These are phyloP conservation scores for Labrus mixtus DNA, from an alignment of 2,113 vertebrate species.

Conservation along the genomic window DNA sequence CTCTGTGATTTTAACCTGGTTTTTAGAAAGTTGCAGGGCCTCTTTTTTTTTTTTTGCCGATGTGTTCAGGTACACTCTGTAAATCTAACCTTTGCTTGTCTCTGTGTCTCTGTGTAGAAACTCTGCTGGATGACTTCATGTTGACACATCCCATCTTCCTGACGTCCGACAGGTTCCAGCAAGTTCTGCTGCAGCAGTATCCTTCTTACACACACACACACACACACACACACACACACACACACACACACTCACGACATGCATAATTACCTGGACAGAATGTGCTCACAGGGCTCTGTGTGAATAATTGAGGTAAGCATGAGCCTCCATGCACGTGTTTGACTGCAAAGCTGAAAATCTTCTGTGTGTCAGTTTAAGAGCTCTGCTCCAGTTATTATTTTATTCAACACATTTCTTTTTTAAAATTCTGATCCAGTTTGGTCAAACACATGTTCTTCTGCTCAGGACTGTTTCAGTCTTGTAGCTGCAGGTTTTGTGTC, in stretches of 20 bases:
- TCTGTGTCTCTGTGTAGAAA: constrained; percentile 80
- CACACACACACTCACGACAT: background rate
- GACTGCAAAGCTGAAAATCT: background rate
- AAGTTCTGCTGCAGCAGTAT: constrained; percentile 96
- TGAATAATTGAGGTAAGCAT: background rate
- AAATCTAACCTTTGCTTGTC: constrained; percentile 12
- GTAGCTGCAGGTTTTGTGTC: background rate
- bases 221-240: background rate
- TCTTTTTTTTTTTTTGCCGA: background rate
- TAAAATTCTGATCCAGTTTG: background rate
- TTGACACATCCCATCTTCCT: constrained; percentile 97
- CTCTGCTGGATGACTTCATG: constrained; percentile 94
- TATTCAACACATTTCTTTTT: background rate
- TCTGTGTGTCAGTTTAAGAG: background rate
- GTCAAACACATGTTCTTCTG: background rate
- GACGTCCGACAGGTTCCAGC: constrained; percentile 93
- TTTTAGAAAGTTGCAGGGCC: no score
- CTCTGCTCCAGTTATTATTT: background rate
- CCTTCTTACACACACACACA: constrained; percentile 75
- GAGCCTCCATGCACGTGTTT: background rate
- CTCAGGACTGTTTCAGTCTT: background rate
- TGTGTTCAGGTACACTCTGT: constrained; percentile 38
- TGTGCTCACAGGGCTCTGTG: background rate
- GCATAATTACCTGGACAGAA: background rate
- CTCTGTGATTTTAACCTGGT: no score